Conservation (phyloP, 1,140 invertebrate species). For the Aphelenchoides avenae region DNA sequence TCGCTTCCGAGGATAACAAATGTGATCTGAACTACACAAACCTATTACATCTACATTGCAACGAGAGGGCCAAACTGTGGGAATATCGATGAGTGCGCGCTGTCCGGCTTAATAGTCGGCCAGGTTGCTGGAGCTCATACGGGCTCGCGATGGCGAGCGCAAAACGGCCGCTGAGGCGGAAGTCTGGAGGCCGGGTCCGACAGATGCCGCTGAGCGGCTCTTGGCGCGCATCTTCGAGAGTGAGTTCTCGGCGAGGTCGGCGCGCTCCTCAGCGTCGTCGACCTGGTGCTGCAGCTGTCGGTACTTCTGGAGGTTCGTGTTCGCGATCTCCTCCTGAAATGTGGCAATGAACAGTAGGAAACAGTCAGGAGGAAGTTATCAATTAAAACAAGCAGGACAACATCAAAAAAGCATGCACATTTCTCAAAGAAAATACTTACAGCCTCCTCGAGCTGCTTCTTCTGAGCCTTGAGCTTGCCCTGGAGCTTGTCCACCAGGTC, state of each 20-base stretch:
- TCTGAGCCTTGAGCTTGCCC: slow-evolving; percentile 99
- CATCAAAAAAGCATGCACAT: too few species aligned
- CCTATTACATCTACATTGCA: too few species aligned
- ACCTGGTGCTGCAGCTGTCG: slow-evolving; percentile 82
- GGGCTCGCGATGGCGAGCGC: slow-evolving; percentile 14
- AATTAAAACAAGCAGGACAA: too few species aligned
- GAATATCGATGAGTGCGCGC: too few species aligned
- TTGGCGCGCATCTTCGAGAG: slow-evolving; percentile 96
- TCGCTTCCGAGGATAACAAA: too few species aligned
- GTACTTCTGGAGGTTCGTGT: slow-evolving; percentile 97
- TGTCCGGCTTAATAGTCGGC: too few species aligned
- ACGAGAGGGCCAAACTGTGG: too few species aligned
- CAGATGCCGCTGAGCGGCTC: slow-evolving; percentile 75
- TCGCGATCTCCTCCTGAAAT: slow-evolving; percentile 74
- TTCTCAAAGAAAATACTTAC: slow-evolving; percentile 60
- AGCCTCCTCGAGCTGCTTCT: slow-evolving; percentile 97
- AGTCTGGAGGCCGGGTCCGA: slow-evolving; percentile 43
- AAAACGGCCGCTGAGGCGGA: slow-evolving; percentile 13
- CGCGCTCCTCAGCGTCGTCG: slow-evolving; percentile 94
- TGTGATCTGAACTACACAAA: too few species aligned
- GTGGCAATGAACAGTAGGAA: too few species aligned
- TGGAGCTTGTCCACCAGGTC: slow-evolving; percentile 97
- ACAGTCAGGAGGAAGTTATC: too few species aligned
- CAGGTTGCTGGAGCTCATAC: too few species aligned
- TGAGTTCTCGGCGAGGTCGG: slow-evolving; percentile 91